These are phyloP conservation scores for Bathynomus jamesi DNA, from an alignment of 1,140 invertebrate species.

Conservation along the genomic window DNA sequence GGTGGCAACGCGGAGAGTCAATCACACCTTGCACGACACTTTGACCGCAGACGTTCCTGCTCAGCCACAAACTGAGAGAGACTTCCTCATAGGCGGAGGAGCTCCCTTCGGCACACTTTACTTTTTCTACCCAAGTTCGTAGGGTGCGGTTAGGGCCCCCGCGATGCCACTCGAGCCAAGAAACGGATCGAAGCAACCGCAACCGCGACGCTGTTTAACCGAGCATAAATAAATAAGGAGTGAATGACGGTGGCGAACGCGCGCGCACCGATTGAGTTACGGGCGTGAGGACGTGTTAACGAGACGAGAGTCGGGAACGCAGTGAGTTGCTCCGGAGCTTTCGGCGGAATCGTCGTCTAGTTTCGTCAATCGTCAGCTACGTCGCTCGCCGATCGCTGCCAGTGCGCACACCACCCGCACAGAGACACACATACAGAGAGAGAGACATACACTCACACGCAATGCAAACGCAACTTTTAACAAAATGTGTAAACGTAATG, in stretches of 20 bases:
- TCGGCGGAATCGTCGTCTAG: neutral
- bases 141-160: too few species aligned
- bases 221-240: neutral
- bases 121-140: too few species aligned
- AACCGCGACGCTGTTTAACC: too few species aligned
- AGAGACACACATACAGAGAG: slow-evolving; percentile 25
- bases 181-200: too few species aligned
- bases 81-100: too few species aligned
- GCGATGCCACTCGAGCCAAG: too few species aligned
- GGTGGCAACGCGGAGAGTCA: slow-evolving; percentile 25
- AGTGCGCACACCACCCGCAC: slow-evolving; percentile 36
- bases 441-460: slow-evolving; percentile 38
- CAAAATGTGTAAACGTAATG: slow-evolving; percentile 39
- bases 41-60: too few species aligned
- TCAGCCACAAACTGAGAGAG: too few species aligned
- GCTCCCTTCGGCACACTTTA: too few species aligned
- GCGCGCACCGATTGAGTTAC: slow-evolving; percentile 14
- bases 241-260: slow-evolving; percentile 5
- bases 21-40: neutral
- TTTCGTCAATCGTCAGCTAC: slow-evolving; percentile 23
- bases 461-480: slow-evolving; percentile 39
- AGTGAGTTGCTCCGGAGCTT: slow-evolving; percentile 14
- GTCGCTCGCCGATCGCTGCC: slow-evolving; percentile 28
- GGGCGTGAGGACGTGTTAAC: slow-evolving; percentile 22
- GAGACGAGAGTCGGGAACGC: slow-evolving; percentile 32